These are phyloP conservation scores for Hydropsyche tenuis DNA, from an alignment of 1,140 invertebrate genomes.

Conservation along the genomic window DNA sequence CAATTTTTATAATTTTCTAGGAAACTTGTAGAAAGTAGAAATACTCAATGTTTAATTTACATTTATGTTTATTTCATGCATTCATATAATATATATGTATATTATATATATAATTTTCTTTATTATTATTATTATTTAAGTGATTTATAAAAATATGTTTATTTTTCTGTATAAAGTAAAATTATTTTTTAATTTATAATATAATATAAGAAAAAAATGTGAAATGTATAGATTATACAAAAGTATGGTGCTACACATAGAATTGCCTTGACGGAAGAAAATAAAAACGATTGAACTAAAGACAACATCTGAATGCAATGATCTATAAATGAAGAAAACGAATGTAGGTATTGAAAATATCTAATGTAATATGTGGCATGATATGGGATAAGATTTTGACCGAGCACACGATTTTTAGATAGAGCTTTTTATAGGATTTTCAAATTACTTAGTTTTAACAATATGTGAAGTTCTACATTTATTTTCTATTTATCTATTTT, in stretches of 20 bases:
- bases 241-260: slow-evolving; percentile 50
- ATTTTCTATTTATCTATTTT: too few relatives aligned
- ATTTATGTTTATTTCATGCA: too few relatives aligned
- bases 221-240: slow-evolving; percentile 47
- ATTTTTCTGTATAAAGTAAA: slow-evolving; percentile 9
- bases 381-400: slow-evolving; percentile 36
- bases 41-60: too few relatives aligned
- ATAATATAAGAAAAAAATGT: slow-evolving; percentile 37
- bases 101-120: too few relatives aligned
- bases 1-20: too few relatives aligned
- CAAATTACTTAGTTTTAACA: slow-evolving; percentile 13
- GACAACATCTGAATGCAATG: slow-evolving; percentile 36
- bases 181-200: slow-evolving; percentile 21
- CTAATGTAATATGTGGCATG: slow-evolving; percentile 33
- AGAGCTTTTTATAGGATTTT: slow-evolving; percentile 30
- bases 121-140: not conserved
- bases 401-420: slow-evolving; percentile 48
- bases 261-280: slow-evolving; percentile 50
- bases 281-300: slow-evolving; percentile 11
- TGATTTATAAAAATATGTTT: not conserved
- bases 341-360: slow-evolving; percentile 30
- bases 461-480: too few relatives aligned
- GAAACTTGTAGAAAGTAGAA: too few relatives aligned
- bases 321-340: not conserved
- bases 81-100: too few relatives aligned